Evolutionary conservation across 2,797 vertebrate species (phyloP), one percentile per base, ranked within the genome.

Genomic region (Ptychobarbus kaznakovi): DNA sequence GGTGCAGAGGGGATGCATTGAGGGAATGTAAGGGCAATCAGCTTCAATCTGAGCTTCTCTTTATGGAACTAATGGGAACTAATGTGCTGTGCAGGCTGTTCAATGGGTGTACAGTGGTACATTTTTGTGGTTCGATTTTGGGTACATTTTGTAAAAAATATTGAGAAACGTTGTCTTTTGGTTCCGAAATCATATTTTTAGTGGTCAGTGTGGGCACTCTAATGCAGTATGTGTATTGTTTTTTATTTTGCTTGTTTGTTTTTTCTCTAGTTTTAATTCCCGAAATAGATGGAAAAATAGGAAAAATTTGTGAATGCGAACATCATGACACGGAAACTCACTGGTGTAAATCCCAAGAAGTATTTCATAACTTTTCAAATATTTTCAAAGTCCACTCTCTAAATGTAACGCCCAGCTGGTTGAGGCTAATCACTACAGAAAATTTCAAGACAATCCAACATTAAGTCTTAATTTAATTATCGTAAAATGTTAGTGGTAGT

Each of bases 251-350:
- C 81, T 89, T 75, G 44, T 84, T 87, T 84, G n/a, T 46, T 81
- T 78, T 22, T 9, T 58, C 46, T 44, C 63, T 53, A n/a, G 15
- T 82, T 82, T 70, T 32, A n/a, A 79, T 79, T 73, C 84, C 84
- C 69, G 12, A 73, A 80, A 94, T 91, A 94, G 95, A 94, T 95
- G 92, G 90, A 87, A 49, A 88, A 81, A 53, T 86, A 1, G 82
- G 87, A 94, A 93, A 95, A 95, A 92, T 92, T 81, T 85, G 91
- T 92, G 90, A 94, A 92, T 87, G 95, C 95, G 96, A 97, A 96
- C 97, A 96, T 96, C 97, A 96, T 95, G 95, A 97, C 97, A 96
- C 96, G 97, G 96, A 96, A 96, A 97, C 96, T 94, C 95, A 92
- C 81, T 94, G 95, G 97, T 97, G 96, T 95, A 93, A 96, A 93